These are phyloP conservation scores for Ceyx cyanopectus DNA, from an alignment of 2,113 vertebrate genomes.

Conservation along the genomic window DNA sequence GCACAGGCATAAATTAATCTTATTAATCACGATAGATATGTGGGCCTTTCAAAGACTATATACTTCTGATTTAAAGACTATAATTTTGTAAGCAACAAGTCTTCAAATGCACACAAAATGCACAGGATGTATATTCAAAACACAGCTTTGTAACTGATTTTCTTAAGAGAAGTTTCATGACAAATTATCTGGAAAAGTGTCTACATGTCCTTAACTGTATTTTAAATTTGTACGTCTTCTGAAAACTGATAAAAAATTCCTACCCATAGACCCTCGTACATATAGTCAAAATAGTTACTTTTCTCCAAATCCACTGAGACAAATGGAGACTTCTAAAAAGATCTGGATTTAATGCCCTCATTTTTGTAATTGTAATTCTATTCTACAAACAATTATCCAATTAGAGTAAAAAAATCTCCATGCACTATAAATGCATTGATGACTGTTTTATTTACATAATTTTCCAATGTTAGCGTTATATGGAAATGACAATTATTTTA, in stretches of 20 bases:
- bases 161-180: background rate
- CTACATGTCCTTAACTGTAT: background rate
- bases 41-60: background rate
- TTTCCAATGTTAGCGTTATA: background rate
- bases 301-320: background rate
- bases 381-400: background rate
- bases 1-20: background rate
- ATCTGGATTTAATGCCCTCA: background rate
- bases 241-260: background rate
- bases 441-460: background rate
- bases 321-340: background rate
- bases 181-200: background rate
- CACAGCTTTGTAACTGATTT: background rate
- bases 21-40: background rate
- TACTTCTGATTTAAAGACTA: background rate
- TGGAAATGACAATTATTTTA: background rate
- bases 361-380: background rate
- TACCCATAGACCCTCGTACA: accelerated
- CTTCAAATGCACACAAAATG: background rate
- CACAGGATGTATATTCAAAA: background rate
- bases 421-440: background rate
- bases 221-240: background rate
- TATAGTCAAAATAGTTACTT: background rate
- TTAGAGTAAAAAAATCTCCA: background rate
- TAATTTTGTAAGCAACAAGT: background rate